A percentile compares a stretch with the other conserved stretches of the same genome.
Conservation (phyloP, 1,140 invertebrate species). For the Aphelenchoides besseyi region DNA sequence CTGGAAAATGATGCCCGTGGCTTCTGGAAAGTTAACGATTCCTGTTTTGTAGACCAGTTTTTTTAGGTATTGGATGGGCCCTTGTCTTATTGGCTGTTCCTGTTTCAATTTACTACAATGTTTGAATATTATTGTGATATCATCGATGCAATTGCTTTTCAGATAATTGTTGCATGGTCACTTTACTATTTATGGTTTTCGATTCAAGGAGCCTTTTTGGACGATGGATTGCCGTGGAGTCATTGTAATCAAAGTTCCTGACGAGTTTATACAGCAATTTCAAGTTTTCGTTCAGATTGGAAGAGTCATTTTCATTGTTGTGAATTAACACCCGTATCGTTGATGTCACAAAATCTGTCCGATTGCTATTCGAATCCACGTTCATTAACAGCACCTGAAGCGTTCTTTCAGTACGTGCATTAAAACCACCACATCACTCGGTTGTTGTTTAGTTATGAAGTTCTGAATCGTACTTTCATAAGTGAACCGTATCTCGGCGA, state of each 20-base stretch:
- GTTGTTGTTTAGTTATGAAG: constrained; percentile 46
- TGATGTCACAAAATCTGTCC: background rate
- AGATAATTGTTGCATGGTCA: constrained; percentile 64
- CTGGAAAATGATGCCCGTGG: constrained; percentile 59
- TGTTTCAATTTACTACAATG: constrained; percentile 66
- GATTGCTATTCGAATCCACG: constrained; percentile 38
- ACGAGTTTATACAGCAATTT: constrained; percentile 24
- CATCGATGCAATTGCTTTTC: constrained; percentile 41
- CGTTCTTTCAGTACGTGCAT: constrained; percentile 57
- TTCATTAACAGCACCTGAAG: constrained; percentile 54
- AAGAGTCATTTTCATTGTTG: constrained; percentile 49
- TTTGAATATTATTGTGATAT: too few species aligned
- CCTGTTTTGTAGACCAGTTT: constrained; percentile 20
- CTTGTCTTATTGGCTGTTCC: constrained; percentile 64
- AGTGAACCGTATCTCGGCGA: constrained; percentile 33
- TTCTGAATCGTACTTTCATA: constrained; percentile 53
- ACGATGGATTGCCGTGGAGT: constrained; percentile 42
- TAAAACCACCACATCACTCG: background rate
- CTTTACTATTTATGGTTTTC: constrained; percentile 63
- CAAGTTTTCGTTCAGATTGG: constrained; percentile 46
- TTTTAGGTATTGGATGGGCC: constrained; percentile 65
- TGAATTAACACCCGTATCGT: constrained; percentile 34
- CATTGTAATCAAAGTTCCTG: constrained; percentile 33
- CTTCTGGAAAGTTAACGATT: constrained; percentile 33
- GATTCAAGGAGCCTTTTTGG: constrained; percentile 46